phyloP scores from a whole-genome alignment of 2,113 vertebrate species.

The Stigmatopora argus region DNA sequence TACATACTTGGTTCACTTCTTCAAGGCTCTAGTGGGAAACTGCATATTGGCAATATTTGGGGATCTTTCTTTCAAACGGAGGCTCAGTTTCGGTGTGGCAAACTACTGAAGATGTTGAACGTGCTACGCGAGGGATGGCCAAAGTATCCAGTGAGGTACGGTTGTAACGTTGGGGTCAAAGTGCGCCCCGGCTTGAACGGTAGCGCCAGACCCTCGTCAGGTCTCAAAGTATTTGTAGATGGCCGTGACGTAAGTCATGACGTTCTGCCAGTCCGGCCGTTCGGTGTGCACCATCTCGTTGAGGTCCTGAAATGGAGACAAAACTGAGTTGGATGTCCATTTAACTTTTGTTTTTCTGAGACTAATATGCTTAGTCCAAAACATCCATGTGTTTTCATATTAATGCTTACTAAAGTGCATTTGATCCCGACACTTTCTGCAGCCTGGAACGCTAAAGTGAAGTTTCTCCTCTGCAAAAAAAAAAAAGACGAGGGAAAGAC shows the following conservation, averaged over 20 bases:
- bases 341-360: not conserved
- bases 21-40: slow-evolving; percentile 13
- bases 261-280: slow-evolving; percentile 91
- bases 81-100: slow-evolving; percentile 22
- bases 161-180: slow-evolving; percentile 15
- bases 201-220: slow-evolving; percentile 61
- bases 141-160: slow-evolving; percentile 35
- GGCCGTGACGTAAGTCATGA: slow-evolving; percentile 94
- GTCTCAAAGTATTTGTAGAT: slow-evolving; percentile 99
- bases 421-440: slow-evolving; percentile 98
- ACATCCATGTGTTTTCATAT: not conserved
- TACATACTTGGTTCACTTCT: slow-evolving; percentile 8
- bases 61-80: slow-evolving; percentile 15
- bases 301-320: slow-evolving; percentile 76
- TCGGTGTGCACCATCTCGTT: slow-evolving; percentile 94
- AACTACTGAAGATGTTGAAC: slow-evolving; percentile 8
- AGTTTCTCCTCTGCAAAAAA: slow-evolving; percentile 83
- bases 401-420: slow-evolving; percentile 86
- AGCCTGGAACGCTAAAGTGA: slow-evolving; percentile 93
- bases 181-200: slow-evolving; percentile 9
- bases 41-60: slow-evolving; percentile 6
- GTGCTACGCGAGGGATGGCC: slow-evolving; percentile 18
- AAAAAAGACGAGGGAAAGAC: slow-evolving; percentile 10
- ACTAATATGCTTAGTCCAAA: not conserved
- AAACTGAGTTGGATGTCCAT: not conserved